A percentile compares a stretch with the other conserved stretches of the same genome.
These are phyloP conservation scores for Dolichotis patagonum DNA, from an alignment of 2,113 vertebrate genomes.

Conservation along the genomic window DNA sequence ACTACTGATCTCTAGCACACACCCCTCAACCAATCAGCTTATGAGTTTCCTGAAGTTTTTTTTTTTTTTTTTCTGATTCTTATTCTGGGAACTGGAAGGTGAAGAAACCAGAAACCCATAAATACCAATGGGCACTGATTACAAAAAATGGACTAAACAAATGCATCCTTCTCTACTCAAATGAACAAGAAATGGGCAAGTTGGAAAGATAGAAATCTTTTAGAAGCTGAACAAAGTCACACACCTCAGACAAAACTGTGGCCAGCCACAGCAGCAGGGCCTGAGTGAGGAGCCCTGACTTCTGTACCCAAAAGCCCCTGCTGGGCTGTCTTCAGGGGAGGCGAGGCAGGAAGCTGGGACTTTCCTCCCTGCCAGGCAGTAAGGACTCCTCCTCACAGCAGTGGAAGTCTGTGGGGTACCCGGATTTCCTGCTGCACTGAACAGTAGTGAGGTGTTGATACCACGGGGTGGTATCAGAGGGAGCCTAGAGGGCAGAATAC, in stretches of 20 bases:
- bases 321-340: background rate
- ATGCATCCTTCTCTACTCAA: background rate
- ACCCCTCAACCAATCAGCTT: background rate
- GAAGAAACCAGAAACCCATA: background rate
- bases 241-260: background rate
- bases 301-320: accelerated
- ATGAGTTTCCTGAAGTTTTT: background rate
- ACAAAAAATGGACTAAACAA: background rate
- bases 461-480: background rate
- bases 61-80: constrained; percentile 10
- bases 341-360: background rate
- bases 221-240: background rate
- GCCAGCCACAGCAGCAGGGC: accelerated
- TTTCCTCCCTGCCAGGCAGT: background rate
- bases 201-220: background rate
- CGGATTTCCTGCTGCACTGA: background rate
- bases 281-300: no score
- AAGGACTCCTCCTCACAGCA: background rate
- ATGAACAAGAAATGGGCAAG: background rate
- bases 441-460: background rate
- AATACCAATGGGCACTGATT: background rate
- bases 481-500: accelerated
- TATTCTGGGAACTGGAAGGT: background rate
- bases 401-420: background rate
- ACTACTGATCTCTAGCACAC: background rate